phyloP scores from a whole-genome alignment of 1,140 invertebrate genomes.

The Augochlora pura region DNA sequence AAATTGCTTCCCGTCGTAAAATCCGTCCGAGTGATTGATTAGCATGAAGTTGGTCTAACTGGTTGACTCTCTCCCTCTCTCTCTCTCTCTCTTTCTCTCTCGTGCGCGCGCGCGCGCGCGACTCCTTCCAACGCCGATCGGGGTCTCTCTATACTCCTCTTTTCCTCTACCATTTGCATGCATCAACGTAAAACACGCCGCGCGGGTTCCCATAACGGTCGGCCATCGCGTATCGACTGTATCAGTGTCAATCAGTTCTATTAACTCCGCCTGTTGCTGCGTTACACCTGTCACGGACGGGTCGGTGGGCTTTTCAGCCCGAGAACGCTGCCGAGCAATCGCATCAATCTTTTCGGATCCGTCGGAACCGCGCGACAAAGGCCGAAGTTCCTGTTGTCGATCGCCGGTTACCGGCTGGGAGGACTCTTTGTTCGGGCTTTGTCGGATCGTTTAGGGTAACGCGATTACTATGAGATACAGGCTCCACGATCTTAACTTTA shows the following conservation, averaged over 20 bases:
- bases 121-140: conserved; percentile 15
- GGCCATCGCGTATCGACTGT: conserved; percentile 17
- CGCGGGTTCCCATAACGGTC: conserved; percentile 37
- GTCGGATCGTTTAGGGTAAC: too few relatives aligned
- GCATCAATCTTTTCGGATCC: too few relatives aligned
- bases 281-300: conserved; percentile 16
- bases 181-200: neutral
- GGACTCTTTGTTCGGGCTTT: too few relatives aligned
- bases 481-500: too few relatives aligned
- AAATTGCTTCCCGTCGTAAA: conserved; percentile 72
- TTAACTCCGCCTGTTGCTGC: neutral
- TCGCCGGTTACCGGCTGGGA: too few relatives aligned
- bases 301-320: conserved; percentile 25
- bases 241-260: conserved; percentile 37
- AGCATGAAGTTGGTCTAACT: conserved; percentile 58
- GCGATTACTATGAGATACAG: too few relatives aligned
- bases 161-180: neutral
- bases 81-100: too few relatives aligned
- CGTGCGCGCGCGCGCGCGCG: too few relatives aligned
- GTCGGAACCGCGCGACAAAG: too few relatives aligned
- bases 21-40: conserved; percentile 72
- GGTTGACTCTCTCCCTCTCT: conserved; percentile 47
- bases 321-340: too few relatives aligned
- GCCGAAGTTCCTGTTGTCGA: too few relatives aligned
- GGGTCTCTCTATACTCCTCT: neutral